These are phyloP conservation scores for Rhadinocentrus ornatus DNA, from an alignment of 2,797 vertebrate genomes.

Conservation along the genomic window DNA sequence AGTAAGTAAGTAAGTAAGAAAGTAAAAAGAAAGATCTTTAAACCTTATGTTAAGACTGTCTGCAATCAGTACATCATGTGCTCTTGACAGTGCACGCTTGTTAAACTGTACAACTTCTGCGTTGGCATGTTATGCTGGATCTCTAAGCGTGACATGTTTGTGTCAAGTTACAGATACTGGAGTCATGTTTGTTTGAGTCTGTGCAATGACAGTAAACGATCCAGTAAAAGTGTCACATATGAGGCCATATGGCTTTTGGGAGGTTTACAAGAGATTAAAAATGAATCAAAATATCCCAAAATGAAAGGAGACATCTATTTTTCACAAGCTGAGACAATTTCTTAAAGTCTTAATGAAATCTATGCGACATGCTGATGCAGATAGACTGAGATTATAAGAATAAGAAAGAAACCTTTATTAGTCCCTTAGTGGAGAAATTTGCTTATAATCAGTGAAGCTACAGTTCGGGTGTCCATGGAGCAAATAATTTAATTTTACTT, in stretches of 20 bases:
- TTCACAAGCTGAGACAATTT: background rate
- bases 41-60: too few relatives aligned
- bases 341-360: background rate
- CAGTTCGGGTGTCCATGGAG: background rate
- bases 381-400: background rate
- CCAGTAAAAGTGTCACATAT: background rate
- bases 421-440: too few relatives aligned
- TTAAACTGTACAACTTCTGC: conserved; percentile 6
- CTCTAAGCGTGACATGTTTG: background rate
- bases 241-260: background rate
- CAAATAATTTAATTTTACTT: background rate
- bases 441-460: background rate
- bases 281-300: background rate
- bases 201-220: conserved; percentile 9
- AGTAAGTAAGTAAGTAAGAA: too few relatives aligned
- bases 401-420: too few relatives aligned
- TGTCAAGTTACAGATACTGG: conserved; percentile 42
- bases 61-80: background rate
- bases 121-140: background rate
- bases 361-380: background rate
- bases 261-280: background rate
- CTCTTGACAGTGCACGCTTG: background rate
- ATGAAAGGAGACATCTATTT: conserved; percentile 8
- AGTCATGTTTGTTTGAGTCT: conserved; percentile 53
- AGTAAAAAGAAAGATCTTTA: background rate